Base-by-base conservation (phyloP, 2,113 vertebrate genomes). In the Platichthys flesus region DNA sequence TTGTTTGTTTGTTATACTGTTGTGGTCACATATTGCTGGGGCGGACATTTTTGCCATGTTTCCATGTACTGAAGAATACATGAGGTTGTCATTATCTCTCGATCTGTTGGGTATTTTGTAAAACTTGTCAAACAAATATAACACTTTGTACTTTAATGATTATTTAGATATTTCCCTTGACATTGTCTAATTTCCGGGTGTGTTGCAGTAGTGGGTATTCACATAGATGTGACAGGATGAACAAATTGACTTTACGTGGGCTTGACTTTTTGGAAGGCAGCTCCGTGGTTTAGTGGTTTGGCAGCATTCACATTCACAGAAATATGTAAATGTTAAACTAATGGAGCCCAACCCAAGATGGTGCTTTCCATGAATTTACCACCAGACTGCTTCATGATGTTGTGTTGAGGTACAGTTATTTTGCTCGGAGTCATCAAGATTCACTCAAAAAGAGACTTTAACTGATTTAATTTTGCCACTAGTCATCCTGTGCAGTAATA, bases 1-100 rank as follows among this genome's bases (percentile, higher is more conserved):
- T 64, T 89, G 75, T 86, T 85, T 87, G 66, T 87, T 89, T 87
- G 71, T 85, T 80, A 68, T 82, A 63, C 58, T 74, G 65, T 79
- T 90, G 83, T 82, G 85, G 89, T 89, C 51, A 78, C 54, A 82
- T 78, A 88, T 79, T 60, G 54, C 71, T 59, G 45, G 71, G 76
- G 63, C 79, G 68, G 59, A 85, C 68, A 81, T 81, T 66, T 63
- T 87, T 86, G 82, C 56, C 78, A 56, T 77, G 73, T 87, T 90
- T 83, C 79, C 76, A 78, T 82, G 61, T 61, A 55, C 58, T 71
- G 66, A 62, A 61, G 85, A 81, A 77, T 47, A 67, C 67, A 82
- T 4, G 45, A 83, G 49, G 56, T 73, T 78, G 62, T 87, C 54
- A 85, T 87, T 81, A 76, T 81, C 71, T 69, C 59, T 86, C 84